Evolutionary conservation across 1,140 invertebrate species (phyloP).

Genomic region (Pseudomyrmex flavicornis): DNA sequence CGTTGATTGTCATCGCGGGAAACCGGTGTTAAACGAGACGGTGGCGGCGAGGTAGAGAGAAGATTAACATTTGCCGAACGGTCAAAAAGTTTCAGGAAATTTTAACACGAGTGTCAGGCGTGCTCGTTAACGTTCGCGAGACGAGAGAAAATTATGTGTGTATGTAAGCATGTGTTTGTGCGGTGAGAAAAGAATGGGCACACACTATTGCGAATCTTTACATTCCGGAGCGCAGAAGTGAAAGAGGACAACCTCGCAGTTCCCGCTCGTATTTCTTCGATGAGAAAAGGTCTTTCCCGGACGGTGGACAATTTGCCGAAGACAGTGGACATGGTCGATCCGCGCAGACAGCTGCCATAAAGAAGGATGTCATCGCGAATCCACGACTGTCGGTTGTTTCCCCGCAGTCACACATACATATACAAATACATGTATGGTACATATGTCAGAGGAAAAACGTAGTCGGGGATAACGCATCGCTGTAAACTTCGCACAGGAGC

Average conservation of each 20-base stretch:
- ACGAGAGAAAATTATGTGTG: background rate
- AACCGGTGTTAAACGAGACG: conserved; percentile 5
- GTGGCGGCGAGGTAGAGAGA: conserved; percentile 3
- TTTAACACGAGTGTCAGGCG: conserved; percentile 30
- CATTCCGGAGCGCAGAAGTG: background rate
- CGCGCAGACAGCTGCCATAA: conserved; percentile 65
- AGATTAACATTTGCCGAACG: conserved; percentile 36
- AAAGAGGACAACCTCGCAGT: conserved; percentile 16
- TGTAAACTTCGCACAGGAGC: conserved; percentile 45
- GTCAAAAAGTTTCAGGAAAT: conserved; percentile 38
- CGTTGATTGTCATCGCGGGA: conserved; percentile 2
- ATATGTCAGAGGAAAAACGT: background rate
- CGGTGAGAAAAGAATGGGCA: background rate
- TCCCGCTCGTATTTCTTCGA: conserved; percentile 44
- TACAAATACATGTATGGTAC: background rate
- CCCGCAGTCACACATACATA: background rate
- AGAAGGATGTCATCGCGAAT: conserved; percentile 65
- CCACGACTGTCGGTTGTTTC: conserved; percentile 38
- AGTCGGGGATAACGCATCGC: conserved; percentile 37
- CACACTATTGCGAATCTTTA: conserved; percentile 6
- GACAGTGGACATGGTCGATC: conserved; percentile 60
- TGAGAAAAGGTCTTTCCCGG: conserved; percentile 19
- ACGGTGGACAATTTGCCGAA: conserved; percentile 53
- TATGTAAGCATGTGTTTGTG: no score
- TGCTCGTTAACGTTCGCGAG: conserved; percentile 26